These are phyloP conservation scores for Potorous gilbertii DNA, from an alignment of 2,797 vertebrate genomes.

Conservation along the genomic window DNA sequence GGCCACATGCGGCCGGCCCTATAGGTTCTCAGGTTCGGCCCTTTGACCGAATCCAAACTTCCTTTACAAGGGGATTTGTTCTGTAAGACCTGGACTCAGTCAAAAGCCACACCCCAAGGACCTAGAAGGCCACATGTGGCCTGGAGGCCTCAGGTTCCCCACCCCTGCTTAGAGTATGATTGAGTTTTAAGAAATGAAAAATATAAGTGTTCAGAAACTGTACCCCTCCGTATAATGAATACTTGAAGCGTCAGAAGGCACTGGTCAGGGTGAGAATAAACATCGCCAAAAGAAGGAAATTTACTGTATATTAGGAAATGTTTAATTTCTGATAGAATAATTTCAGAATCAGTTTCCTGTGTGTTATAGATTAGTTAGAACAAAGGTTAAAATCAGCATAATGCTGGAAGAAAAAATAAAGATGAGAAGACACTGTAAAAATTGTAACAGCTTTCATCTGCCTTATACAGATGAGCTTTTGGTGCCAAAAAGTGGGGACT, in stretches of 20 bases:
- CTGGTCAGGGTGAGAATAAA: not conserved
- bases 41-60: too few species aligned
- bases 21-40: too few species aligned
- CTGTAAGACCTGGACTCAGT: too few species aligned
- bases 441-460: not conserved
- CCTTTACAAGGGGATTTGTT: too few species aligned
- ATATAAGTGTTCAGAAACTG: not conserved
- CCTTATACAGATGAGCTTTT: not conserved
- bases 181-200: not conserved
- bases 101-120: too few species aligned
- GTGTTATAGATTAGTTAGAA: not conserved
- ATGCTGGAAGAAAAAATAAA: not conserved
- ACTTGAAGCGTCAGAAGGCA: not conserved
- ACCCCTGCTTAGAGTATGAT: too few species aligned
- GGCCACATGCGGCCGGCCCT: too few species aligned
- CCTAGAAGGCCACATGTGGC: too few species aligned
- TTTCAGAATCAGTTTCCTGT: not conserved
- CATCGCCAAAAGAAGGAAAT: not conserved
- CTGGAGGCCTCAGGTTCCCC: too few species aligned
- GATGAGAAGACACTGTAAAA: not conserved
- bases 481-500: not conserved
- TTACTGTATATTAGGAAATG: not conserved
- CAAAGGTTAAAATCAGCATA: not conserved
- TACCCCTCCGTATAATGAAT: not conserved
- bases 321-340: not conserved